A percentile compares a stretch with the other conserved stretches of the same genome.
Evolutionary conservation across 2,113 vertebrate species (phyloP).

Genomic region (Peromyscus leucopus): DNA sequence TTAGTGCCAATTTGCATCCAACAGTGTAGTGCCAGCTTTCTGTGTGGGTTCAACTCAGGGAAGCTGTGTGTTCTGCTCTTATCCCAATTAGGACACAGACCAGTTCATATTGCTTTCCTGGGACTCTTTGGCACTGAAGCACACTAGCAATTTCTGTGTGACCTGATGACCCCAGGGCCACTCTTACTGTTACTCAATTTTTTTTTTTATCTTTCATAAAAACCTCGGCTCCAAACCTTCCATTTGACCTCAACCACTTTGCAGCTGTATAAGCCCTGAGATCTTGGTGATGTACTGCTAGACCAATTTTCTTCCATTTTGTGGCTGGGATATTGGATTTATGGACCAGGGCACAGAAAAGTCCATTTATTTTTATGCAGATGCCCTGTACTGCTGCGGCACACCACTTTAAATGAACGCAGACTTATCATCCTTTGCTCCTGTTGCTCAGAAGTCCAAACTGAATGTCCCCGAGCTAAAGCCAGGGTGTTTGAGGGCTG

Average conservation of each 20-base stretch:
- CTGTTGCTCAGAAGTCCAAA: neutral
- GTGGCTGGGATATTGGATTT: neutral
- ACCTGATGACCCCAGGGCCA: neutral
- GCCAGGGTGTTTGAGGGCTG: neutral
- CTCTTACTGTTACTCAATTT: neutral
- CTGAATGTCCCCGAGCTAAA: neutral
- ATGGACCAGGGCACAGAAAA: neutral
- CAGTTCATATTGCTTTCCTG: neutral
- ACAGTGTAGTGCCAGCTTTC: rapidly evolving
- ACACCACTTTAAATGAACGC: neutral
- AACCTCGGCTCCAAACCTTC: neutral
- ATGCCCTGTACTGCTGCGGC: neutral
- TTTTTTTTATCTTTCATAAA: neutral
- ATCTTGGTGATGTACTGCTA: neutral
- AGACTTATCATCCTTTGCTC: neutral
- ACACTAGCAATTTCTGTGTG: neutral
- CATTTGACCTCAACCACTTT: neutral
- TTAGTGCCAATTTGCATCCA: neutral
- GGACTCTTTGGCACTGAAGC: neutral
- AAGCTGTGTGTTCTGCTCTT: no score
- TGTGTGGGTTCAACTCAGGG: neutral
- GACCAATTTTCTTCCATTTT: neutral
- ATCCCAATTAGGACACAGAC: neutral
- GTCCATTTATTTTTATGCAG: neutral
- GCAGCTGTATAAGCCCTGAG: rapidly evolving